phyloP scores from a whole-genome alignment of 2,888 invertebrate genomes.

The Linyphia triangularis region DNA sequence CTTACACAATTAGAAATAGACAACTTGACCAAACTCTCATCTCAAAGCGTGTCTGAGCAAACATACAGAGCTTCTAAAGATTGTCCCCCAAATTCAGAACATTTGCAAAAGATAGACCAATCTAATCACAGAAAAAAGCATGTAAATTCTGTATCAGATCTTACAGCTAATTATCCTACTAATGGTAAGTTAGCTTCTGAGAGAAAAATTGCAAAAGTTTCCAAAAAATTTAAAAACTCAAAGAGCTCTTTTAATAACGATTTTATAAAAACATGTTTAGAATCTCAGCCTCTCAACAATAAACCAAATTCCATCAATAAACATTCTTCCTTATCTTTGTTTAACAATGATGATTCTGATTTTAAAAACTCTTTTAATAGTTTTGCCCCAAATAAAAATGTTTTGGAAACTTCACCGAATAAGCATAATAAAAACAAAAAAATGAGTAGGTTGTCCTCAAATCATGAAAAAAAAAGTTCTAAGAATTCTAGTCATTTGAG shows the following conservation, averaged over 20 bases:
- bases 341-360: background rate
- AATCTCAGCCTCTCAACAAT: background rate
- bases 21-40: background rate
- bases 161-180: background rate
- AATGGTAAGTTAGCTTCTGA: background rate
- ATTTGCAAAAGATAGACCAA: background rate
- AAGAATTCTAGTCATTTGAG: background rate
- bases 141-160: background rate
- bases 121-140: background rate
- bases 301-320: background rate
- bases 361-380: background rate
- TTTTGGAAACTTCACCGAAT: background rate
- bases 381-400: too few relatives aligned
- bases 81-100: background rate
- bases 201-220: background rate
- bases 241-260: background rate
- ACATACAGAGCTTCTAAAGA: background rate
- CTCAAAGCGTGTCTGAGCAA: background rate
- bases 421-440: background rate
- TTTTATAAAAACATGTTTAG: background rate
- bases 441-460: background rate
- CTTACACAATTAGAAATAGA: conserved; percentile 22
- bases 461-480: background rate
- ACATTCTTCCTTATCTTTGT: background rate
- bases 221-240: background rate